Base-by-base conservation (phyloP, 2,888 invertebrate species). In the Coecobrya sp. region DNA sequence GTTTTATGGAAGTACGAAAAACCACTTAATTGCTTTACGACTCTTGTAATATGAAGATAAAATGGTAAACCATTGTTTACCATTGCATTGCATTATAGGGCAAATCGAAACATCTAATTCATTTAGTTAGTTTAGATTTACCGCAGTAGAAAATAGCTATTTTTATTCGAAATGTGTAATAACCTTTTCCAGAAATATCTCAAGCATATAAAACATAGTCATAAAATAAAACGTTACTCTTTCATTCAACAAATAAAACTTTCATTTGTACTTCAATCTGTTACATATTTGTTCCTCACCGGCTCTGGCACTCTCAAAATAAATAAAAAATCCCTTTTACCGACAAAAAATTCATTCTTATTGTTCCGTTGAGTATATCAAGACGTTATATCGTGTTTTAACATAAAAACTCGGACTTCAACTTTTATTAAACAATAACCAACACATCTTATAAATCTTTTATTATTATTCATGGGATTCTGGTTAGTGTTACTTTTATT, bases 1-100 rank as follows among this genome's bases (percentile, higher is more conserved):
- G 62, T 87, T 87, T 87, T 87, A 87, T 87, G 25, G 87, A 76
- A 62, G 79, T 62, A 79, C 42, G 87, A 87, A 79, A 86, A 79
- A 87, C 62, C 25, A 52, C 11, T 70, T 10, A 73, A 86, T 86
- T 86, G 52, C 30, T 55, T 86, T 85, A 65, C 49, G 7, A n/a
- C 85, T 49, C 68, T 19, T 13, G 49, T 79, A 55, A 7, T 52
- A 30, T 13, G 79, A 4, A n/a, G 49, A 76, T 76, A 25, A 49
- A 49, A 19, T 30, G 25, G 16, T 73, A 11, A 73, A n/a, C n/a
- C n/a, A n/a, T n/a, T n/a, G n/a, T n/a, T n/a, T n/a, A n/a, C n/a
- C n/a, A n/a, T n/a, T n/a, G 0, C 45, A 49, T 4, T 16, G 19
- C 0, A 10, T 10, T 42, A 19, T 42, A 25, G 25, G 13, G 30